Percentiles rank a stretch among this genome's conserved stretches.
Evolutionary conservation across 2,888 invertebrate genomes (phyloP).

Genomic region (Tricholauxania praeusta): DNA sequence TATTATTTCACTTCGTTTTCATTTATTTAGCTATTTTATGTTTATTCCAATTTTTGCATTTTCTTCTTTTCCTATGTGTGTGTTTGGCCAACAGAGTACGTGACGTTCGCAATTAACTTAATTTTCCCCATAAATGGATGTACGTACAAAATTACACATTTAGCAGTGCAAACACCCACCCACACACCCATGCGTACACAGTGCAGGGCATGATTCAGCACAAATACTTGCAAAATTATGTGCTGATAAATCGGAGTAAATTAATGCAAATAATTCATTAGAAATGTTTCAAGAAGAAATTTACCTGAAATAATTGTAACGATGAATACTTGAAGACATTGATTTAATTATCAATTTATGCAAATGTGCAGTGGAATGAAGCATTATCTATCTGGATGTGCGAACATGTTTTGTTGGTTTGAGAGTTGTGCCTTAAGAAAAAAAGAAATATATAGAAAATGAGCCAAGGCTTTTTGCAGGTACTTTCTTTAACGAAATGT

Average conservation of each 20-base stretch:
- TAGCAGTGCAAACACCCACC: background rate
- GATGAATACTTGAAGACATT: slow-evolving; percentile 14
- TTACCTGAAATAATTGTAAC: background rate
- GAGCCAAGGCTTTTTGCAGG: too few species aligned
- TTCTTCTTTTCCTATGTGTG: background rate
- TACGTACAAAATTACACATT: too few species aligned
- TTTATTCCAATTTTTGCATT: background rate
- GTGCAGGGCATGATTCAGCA: too few species aligned
- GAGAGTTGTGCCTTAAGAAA: too few species aligned
- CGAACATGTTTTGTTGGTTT: too few species aligned
- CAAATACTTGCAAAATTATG: background rate
- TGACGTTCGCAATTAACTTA: background rate
- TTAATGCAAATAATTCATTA: slow-evolving; percentile 11
- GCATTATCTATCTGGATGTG: too few species aligned
- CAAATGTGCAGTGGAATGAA: too few species aligned
- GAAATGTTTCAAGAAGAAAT: slow-evolving; percentile 1
- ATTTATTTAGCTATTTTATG: slow-evolving; percentile 9
- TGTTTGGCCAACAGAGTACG: background rate
- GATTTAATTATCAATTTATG: too few species aligned
- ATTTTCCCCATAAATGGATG: slow-evolving; percentile 1
- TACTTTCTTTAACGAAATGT: too few species aligned
- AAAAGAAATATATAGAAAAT: too few species aligned
- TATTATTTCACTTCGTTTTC: slow-evolving; percentile 14
- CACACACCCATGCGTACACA: background rate
- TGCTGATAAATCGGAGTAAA: background rate